These are phyloP conservation scores for Eristalinus sepulchralis DNA, from an alignment of 2,888 invertebrate species.

Conservation along the genomic window DNA sequence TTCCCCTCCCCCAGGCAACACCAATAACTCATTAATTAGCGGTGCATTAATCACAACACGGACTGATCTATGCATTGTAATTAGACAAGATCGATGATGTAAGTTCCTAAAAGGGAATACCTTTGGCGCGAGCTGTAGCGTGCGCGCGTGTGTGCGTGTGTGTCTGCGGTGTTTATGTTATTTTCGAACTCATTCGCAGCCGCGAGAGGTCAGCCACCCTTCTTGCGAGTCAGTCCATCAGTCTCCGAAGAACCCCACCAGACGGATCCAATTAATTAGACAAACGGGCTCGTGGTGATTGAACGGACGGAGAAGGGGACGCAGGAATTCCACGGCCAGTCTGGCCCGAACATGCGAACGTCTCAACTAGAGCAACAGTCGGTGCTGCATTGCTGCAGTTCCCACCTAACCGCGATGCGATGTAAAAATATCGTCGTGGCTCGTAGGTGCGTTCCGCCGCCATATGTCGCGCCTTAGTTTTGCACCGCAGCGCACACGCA, in stretches of 20 bases:
- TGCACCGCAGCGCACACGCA: slow-evolving; percentile 30
- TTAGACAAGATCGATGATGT: slow-evolving; percentile 70
- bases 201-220: slow-evolving; percentile 58
- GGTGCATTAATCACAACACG: slow-evolving; percentile 67
- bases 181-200: slow-evolving; percentile 38
- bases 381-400: slow-evolving; percentile 27
- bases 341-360: slow-evolving; percentile 39
- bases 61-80: slow-evolving; percentile 62
- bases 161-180: slow-evolving; percentile 27
- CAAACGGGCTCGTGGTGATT: slow-evolving; percentile 53
- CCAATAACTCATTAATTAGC: slow-evolving; percentile 66
- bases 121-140: not conserved
- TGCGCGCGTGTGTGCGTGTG: not conserved
- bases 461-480: slow-evolving; percentile 67
- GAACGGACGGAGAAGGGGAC: slow-evolving; percentile 34
- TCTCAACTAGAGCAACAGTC: slow-evolving; percentile 54
- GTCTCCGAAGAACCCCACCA: slow-evolving; percentile 11
- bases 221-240: not conserved
- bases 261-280: slow-evolving; percentile 66
- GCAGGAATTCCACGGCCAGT: slow-evolving; percentile 34
- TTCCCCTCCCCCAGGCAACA: slow-evolving; percentile 14
- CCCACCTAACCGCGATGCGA: slow-evolving; percentile 43
- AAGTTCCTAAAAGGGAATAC: slow-evolving; percentile 43
- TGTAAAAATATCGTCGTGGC: slow-evolving; percentile 46
- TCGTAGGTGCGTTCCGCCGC: slow-evolving; percentile 64